Conservation (phyloP, 2,888 invertebrate species). For the Leucozona laternaria region DNA sequence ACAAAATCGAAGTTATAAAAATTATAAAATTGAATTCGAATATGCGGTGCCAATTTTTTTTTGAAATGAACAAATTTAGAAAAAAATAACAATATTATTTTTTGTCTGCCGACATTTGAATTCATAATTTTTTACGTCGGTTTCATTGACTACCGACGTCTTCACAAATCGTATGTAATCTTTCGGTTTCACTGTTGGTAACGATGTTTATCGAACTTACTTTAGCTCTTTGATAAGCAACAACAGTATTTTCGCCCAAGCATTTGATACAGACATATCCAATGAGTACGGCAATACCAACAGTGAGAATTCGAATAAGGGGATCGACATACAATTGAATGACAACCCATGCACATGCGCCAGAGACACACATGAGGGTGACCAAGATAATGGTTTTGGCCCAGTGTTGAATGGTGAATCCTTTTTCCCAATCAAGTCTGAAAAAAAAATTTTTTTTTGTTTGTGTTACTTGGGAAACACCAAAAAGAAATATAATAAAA, state of each 20-base stretch:
- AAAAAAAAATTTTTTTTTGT: not conserved
- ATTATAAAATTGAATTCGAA: conserved; percentile 24
- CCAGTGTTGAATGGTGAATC: conserved; percentile 93
- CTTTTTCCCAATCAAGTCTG: conserved; percentile 92
- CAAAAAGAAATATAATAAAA: conserved; percentile 26
- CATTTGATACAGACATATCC: conserved; percentile 95
- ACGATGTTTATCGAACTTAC: conserved; percentile 93
- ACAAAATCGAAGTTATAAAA: conserved; percentile 20
- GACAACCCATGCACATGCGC: conserved; percentile 91
- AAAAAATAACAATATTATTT: conserved; percentile 26
- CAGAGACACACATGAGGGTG: conserved; percentile 90
- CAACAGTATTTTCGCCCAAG: conserved; percentile 93
- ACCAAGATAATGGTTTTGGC: conserved; percentile 91
- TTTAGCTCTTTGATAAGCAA: conserved; percentile 95
- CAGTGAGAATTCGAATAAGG: conserved; percentile 91
- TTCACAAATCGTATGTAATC: conserved; percentile 83
- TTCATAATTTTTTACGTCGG: conserved; percentile 18
- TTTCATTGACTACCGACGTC: conserved; percentile 80
- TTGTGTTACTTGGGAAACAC: not conserved
- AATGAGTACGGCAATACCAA: conserved; percentile 91
- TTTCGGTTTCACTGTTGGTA: conserved; percentile 82
- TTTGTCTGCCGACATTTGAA: conserved; percentile 39
- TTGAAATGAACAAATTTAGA: conserved; percentile 1
- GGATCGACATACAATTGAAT: conserved; percentile 92
- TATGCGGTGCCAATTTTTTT: conserved; percentile 22